Percentiles rank a stretch among this genome's conserved stretches.
Evolutionary conservation across 2,797 vertebrate genomes (phyloP).

Genomic region (Merluccius polli): DNA sequence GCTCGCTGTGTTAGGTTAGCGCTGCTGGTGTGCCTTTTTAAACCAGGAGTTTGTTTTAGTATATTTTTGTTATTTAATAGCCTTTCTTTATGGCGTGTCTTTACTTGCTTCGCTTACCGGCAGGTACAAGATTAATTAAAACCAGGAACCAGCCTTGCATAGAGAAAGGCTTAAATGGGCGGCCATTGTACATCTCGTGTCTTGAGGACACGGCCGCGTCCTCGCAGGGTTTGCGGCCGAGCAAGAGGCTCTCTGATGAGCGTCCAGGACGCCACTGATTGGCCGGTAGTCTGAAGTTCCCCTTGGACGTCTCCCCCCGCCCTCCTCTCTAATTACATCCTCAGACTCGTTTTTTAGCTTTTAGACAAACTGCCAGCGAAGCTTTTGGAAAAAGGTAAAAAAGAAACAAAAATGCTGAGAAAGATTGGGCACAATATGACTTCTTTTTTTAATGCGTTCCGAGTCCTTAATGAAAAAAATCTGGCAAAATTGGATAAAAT

Average conservation of each 20-base stretch:
- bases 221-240: conserved; percentile 57
- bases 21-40: conserved; percentile 62
- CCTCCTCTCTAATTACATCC: conserved; percentile 71
- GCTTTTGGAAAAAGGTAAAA: conserved; percentile 57
- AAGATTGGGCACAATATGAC: conserved; percentile 60
- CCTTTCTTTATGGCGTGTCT: conserved; percentile 3
- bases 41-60: conserved; percentile 54
- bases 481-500: conserved; percentile 66
- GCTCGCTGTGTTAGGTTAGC: conserved; percentile 70
- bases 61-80: conserved; percentile 33
- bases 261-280: conserved; percentile 65
- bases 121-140: background rate
- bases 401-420: conserved; percentile 12
- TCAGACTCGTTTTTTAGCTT: conserved; percentile 66
- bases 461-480: conserved; percentile 69
- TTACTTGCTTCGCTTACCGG: background rate
- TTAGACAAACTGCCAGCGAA: conserved; percentile 69
- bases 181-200: too few relatives aligned
- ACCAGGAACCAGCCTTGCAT: too few relatives aligned
- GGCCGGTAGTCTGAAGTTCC: conserved; percentile 67
- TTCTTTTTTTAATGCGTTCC: conserved; percentile 64
- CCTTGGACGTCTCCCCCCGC: conserved; percentile 65
- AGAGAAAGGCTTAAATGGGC: too few relatives aligned
- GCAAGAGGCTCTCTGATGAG: conserved; percentile 60
- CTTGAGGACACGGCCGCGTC: conserved; percentile 31